Evolutionary conservation across 2,113 vertebrate species (phyloP), one percentile per base, ranked within the genome.

Genomic region (Rana temporaria): DNA sequence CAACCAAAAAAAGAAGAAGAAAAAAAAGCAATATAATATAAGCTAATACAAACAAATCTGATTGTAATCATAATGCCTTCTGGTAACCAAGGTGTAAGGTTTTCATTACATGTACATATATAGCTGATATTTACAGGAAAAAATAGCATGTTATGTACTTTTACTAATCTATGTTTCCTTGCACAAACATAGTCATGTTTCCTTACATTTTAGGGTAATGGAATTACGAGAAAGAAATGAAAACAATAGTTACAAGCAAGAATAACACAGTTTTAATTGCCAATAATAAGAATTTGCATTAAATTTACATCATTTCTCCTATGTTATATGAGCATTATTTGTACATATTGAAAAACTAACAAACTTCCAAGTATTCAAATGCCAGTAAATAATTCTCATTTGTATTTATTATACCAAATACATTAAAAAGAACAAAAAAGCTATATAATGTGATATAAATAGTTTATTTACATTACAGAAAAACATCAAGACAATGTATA

Each of bases 381-480:
- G 52, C 75, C 52, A 79, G 57, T 77, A 77, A n/a, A 15, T 91
- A 74, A 88, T 92, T 92, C 93, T 94, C 92, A 94, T 93, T 90
- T 93, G 90, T 90, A 93, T 95, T 95, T 94, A 95, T 94, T 95
- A 94, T 95, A 94, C 94, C 94, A 95, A 94, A 93, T 94, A 94
- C 93, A 94, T 94, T 67, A 92, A 92, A 93, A 95, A 93, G 93
- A 91, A 94, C 94, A 93, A 94, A 95, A 94, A 92, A 93, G 93
- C 71, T 74, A 74, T 93, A 94, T 93, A 93, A 92, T 94, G 95
- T 98, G 97, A 98, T 99, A 99, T 99, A 99, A 99, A 99, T 99
- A 98, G 98, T 98, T 99, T 99, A 99, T 99, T 98, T 99, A 99
- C 97, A 99, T 98, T 98, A 99, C 97, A 98, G 97, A 98, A 99